Conservation (phyloP, 2,113 vertebrate species). For the Xiphophorus maculatus region DNA sequence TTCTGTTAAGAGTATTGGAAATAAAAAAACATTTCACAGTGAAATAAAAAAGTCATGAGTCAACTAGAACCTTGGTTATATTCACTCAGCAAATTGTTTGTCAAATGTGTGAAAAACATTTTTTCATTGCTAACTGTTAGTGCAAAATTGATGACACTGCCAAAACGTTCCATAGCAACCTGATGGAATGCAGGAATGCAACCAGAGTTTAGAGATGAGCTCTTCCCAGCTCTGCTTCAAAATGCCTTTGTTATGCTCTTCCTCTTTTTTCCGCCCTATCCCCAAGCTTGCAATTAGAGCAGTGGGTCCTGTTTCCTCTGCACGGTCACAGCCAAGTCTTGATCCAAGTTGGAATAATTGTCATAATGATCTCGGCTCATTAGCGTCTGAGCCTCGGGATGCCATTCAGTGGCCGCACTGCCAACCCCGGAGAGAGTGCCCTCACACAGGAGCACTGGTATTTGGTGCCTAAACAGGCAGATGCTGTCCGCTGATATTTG, state of each 20-base stretch:
- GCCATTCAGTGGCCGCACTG: constrained; percentile 53
- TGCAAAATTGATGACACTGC: constrained; percentile 19
- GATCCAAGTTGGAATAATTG: constrained; percentile 78
- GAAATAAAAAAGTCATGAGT: not conserved
- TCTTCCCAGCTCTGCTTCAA: constrained; percentile 52
- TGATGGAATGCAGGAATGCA: constrained; percentile 63
- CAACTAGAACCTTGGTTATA: not conserved
- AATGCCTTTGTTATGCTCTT: constrained; percentile 62
- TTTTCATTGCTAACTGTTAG: not conserved
- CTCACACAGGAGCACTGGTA: constrained; percentile 41
- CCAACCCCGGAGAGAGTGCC: constrained; percentile 56
- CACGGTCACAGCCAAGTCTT: constrained; percentile 69
- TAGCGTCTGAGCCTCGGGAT: constrained; percentile 63
- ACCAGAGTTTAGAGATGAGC: constrained; percentile 42
- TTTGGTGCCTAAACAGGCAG: constrained; percentile 51
- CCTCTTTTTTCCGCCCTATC: constrained; percentile 38
- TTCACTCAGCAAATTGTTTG: not conserved
- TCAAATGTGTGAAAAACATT: not conserved
- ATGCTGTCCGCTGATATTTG: constrained; percentile 56
- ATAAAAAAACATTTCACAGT: not conserved
- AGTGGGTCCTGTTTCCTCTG: constrained; percentile 55
- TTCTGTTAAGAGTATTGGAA: not conserved
- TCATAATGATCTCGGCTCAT: constrained; percentile 75
- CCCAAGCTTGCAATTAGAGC: constrained; percentile 69
- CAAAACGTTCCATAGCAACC: constrained; percentile 40